Base-by-base conservation (phyloP, 2,797 vertebrate genomes). In the Bradypus variegatus region DNA sequence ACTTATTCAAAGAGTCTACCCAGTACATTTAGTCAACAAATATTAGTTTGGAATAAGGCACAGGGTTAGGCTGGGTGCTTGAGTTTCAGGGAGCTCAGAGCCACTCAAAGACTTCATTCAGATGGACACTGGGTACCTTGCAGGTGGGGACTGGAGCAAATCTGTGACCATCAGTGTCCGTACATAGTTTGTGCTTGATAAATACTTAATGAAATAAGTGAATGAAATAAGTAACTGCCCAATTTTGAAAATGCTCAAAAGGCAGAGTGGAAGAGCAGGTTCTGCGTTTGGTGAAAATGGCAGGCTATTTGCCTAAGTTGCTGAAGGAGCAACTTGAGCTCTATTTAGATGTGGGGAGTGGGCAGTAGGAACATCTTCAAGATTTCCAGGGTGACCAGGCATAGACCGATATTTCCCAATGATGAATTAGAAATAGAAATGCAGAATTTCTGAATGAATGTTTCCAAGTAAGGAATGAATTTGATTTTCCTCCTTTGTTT, bases 71-170 rank as follows among this genome's bases (percentile, higher is more conserved):
- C 81, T 76, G 60, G 65, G 87, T 45, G 78, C 95, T 94, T 94
- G 89, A 83, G 91, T 95, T 95, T 94, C 95, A 94, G 76, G 82
- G 64, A 83, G 76, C 91, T 88, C 72, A 14, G 87, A 92, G 78
- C 33, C 33, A 8, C 88, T 96, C 82, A 95, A 95, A 94, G 88
- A 45, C 88, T 48, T 81, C 82, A 94, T 95, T 95, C 92, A 96
- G 81, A n/a, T 73, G 88, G 76, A 48, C 76, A 19, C 2, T 55
- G 79, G 82, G 62, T 41, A 64, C 80, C 50, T 75, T 50, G 91
- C 62, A 48, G 72, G 84, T 15, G 25, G 83, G 67, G 36, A 33
- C 21, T 0, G 58, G 65, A 33, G 67, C 80, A 91, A 89, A 77
- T 67, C 60, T 85, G 19, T 91, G 45, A 55, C 58, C 41, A 89